A percentile compares a stretch with the other conserved stretches of the same genome.
These are phyloP conservation scores for Tetranychus urticae DNA, from an alignment of 1,140 invertebrate species.

Conservation along the genomic window DNA sequence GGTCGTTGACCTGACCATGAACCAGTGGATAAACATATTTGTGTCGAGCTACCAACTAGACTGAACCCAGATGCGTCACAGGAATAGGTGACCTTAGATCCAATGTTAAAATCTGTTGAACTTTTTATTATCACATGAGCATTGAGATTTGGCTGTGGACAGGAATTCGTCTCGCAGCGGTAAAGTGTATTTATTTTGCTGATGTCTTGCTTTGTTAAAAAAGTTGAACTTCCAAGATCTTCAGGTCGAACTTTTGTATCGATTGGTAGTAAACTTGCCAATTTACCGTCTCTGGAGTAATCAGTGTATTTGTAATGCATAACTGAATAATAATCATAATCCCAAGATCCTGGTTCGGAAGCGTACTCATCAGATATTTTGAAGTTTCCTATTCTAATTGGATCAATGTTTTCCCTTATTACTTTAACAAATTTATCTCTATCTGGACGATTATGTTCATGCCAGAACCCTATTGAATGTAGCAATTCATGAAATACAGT, in stretches of 20 bases:
- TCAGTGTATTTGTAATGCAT: neutral
- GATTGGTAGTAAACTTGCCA: neutral
- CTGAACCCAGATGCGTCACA: neutral
- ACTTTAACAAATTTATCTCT: constrained; percentile 32
- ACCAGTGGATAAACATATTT: neutral
- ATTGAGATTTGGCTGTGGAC: neutral
- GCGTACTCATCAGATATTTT: neutral
- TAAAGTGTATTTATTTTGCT: neutral
- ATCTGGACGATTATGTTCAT: constrained; percentile 38
- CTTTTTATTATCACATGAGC: neutral
- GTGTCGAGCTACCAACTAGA: neutral
- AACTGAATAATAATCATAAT: neutral
- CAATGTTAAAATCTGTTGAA: neutral
- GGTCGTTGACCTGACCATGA: neutral
- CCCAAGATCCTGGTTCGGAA: neutral
- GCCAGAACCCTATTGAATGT: constrained; percentile 42
- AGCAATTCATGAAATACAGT: constrained; percentile 62
- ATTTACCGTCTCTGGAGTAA: neutral
- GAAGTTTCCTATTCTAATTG: neutral
- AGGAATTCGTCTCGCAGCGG: neutral
- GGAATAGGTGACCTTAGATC: neutral
- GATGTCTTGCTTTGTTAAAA: neutral
- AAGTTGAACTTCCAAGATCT: neutral
- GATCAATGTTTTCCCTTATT: neutral
- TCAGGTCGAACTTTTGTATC: neutral